Conservation (phyloP, 2,888 invertebrate genomes). For the Automeris io region DNA sequence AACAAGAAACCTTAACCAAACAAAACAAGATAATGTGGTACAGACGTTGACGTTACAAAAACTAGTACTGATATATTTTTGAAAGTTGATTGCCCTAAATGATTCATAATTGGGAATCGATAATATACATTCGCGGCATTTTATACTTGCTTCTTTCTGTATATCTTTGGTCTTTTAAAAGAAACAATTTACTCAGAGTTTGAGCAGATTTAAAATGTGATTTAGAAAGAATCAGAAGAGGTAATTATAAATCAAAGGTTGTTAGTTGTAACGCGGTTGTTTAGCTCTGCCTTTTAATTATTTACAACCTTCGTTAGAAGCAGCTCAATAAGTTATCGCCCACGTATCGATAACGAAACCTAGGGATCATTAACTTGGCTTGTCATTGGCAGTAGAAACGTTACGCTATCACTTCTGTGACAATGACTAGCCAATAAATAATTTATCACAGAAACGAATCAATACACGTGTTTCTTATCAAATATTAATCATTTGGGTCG, state of each 20-base stretch:
- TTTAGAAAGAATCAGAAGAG: background rate
- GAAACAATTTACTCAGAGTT: too few species aligned
- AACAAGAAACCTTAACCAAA: constrained; percentile 32
- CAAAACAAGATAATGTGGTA: background rate
- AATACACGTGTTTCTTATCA: constrained; percentile 17
- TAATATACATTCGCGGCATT: constrained; percentile 24
- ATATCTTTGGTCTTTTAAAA: constrained; percentile 13
- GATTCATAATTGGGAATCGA: constrained; percentile 15
- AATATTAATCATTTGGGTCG: constrained; percentile 35
- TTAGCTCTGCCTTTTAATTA: background rate
- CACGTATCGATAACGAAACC: background rate
- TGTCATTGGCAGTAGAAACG: constrained; percentile 14
- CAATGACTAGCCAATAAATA: constrained; percentile 11
- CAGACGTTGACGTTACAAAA: constrained; percentile 16
- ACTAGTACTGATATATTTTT: constrained; percentile 23
- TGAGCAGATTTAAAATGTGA: background rate
- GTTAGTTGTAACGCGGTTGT: background rate
- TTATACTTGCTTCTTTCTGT: constrained; percentile 33
- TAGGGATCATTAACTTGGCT: constrained; percentile 4
- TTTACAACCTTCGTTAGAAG: constrained; percentile 7
- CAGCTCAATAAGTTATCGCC: constrained; percentile 9
- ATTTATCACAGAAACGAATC: constrained; percentile 13
- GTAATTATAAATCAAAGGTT: background rate
- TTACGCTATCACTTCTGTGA: constrained; percentile 8
- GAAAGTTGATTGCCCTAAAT: constrained; percentile 26